Evolutionary conservation across 2,797 vertebrate species (phyloP), one percentile per base, ranked within the genome.

Genomic region (Hoplostethus mediterraneus): DNA sequence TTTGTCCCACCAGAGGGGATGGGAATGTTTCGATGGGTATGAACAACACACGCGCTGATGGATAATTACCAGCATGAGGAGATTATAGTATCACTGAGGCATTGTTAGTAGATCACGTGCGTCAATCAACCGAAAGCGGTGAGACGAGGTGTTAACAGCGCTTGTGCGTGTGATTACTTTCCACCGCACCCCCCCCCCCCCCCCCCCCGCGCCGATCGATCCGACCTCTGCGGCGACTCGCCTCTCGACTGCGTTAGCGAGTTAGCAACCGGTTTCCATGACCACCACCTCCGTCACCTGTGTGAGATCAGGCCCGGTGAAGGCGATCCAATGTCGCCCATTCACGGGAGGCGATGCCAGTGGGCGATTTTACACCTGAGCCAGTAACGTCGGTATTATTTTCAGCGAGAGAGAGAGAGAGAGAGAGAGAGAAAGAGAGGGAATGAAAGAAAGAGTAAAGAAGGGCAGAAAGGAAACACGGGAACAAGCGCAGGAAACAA

Each of bases 191-290:
- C n/a, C n/a, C n/a, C n/a, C n/a, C n/a, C n/a, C n/a, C n/a, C n/a
- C n/a, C n/a, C n/a, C n/a, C n/a, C n/a, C n/a, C n/a, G n/a, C 75
- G 31, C 70, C 3, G 67, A 91, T 90, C 70, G 88, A 90, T 83
- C 81, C 58, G 1, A 64, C 78, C n/a, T n/a, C 84, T 71, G 69
- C 72, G 16, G 80, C 75, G 61, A 79, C 79, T 56, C 73, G 83
- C 88, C 88, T 77, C 85, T 30, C n/a, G 70, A 81, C 81, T 14
- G 67, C 60, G n/a, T n/a, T n/a, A n/a, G 67, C 13, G 25, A 75
- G 70, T 70, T 74, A 80, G 76, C 86, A 73, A 77, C 85, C 85
- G 61, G 91, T 91, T 91, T 89, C 90, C 89, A 91, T 92, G 90
- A 87, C 92, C 89, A 90, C 91, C 83, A 58, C 82, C 87, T 76